phyloP scores from a whole-genome alignment of 2,113 vertebrate genomes.

The Megaptera novaeangliae region DNA sequence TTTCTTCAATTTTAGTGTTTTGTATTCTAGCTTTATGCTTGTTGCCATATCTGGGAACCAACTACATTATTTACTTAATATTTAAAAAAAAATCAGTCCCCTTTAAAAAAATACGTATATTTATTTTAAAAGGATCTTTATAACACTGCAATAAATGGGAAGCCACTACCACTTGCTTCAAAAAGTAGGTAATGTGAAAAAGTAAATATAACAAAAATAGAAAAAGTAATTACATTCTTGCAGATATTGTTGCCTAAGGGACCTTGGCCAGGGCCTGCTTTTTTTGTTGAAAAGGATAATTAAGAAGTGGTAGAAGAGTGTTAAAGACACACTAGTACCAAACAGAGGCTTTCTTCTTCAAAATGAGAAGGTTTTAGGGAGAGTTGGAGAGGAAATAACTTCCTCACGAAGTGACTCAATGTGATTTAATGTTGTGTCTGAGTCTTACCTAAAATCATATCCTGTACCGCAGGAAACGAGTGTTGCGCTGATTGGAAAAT shows the following conservation, averaged over 20 bases:
- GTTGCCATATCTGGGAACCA: background rate
- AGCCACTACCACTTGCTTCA: conserved; percentile 14
- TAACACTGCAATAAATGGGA: background rate
- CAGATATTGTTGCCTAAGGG: background rate
- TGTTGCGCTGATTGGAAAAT: background rate
- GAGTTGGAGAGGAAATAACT: background rate
- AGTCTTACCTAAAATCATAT: background rate
- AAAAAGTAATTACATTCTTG: background rate
- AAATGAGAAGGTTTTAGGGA: background rate
- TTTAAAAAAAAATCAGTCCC: background rate
- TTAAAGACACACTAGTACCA: background rate
- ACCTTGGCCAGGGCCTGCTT: background rate
- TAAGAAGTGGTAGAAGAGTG: background rate
- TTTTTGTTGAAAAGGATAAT: background rate
- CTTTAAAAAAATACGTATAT: background rate
- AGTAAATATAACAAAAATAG: background rate
- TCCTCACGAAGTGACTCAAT: background rate
- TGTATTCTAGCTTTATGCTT: background rate
- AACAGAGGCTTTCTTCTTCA: background rate
- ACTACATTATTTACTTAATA: conserved; percentile 8
- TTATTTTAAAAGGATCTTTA: conserved; percentile 16
- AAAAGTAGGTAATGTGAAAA: background rate
- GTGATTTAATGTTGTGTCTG: background rate
- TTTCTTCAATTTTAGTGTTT: background rate
- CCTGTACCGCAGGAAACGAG: rapidly evolving